Evolutionary conservation across 2,888 invertebrate species (phyloP).

Genomic region (Leptarthrus brevirostris): DNA sequence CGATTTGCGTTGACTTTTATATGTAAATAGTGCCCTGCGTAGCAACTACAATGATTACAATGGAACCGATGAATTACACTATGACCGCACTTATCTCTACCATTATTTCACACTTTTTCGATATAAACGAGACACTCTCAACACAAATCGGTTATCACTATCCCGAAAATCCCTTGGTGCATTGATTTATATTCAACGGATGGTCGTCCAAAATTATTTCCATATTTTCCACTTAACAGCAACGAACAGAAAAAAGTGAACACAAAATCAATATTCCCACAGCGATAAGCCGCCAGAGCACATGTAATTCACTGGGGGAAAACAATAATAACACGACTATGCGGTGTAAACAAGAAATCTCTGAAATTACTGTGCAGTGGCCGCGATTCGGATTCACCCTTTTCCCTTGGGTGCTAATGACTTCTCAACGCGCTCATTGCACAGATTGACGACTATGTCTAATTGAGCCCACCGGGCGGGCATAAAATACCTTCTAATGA

Average conservation of each 20-base stretch:
- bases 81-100: too few relatives aligned
- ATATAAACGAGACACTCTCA: not conserved
- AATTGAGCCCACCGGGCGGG: constrained; percentile 39
- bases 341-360: constrained; percentile 19
- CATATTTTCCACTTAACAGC: too few relatives aligned
- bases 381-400: constrained; percentile 22
- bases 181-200: too few relatives aligned
- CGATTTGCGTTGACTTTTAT: not conserved
- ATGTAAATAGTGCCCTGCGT: too few relatives aligned
- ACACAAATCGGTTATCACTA: not conserved
- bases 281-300: constrained; percentile 21
- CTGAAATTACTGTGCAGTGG: not conserved
- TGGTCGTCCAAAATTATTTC: too few relatives aligned
- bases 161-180: not conserved
- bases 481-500: constrained; percentile 29
- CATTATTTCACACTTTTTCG: too few relatives aligned
- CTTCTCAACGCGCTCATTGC: not conserved
- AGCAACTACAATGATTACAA: too few relatives aligned
- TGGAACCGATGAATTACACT: too few relatives aligned
- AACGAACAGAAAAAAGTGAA: not conserved
- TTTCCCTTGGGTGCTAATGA: constrained; percentile 11
- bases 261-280: constrained; percentile 29
- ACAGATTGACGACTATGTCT: constrained; percentile 25
- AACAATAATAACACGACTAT: not conserved
- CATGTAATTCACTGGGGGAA: not conserved